Evolutionary conservation across 2,113 vertebrate genomes (phyloP).

Genomic region (Tetrao urogallus): DNA sequence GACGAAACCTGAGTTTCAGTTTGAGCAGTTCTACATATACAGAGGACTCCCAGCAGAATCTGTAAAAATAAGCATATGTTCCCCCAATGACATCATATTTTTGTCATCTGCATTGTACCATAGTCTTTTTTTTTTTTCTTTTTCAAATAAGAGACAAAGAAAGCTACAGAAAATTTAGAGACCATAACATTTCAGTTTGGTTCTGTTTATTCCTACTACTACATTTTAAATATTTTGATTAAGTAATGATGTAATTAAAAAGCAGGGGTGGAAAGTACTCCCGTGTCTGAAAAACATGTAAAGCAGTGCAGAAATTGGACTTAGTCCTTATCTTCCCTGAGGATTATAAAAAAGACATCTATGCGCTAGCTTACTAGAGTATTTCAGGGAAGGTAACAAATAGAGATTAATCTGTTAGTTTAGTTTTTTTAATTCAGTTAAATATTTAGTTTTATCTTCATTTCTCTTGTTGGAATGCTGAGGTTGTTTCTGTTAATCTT

Average conservation of each 20-base stretch:
- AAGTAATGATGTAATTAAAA: constrained; percentile 33
- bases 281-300: constrained; percentile 3
- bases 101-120: constrained; percentile 72
- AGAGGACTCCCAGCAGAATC: constrained; percentile 78
- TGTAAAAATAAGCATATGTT: constrained; percentile 86
- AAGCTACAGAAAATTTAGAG: constrained; percentile 56
- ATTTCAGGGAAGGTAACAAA: neutral
- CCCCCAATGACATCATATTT: constrained; percentile 75
- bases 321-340: neutral
- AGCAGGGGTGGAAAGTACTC: constrained; percentile 1
- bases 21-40: constrained; percentile 76
- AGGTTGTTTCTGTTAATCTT: neutral
- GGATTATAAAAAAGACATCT: neutral
- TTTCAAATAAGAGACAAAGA: constrained; percentile 56
- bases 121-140: neutral
- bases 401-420: neutral
- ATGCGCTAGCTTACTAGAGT: neutral
- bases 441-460: constrained; percentile 6
- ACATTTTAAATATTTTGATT: constrained; percentile 55
- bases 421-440: neutral
- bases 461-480: neutral
- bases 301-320: neutral
- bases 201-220: constrained; percentile 44
- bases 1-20: constrained; percentile 80
- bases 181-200: constrained; percentile 34